A percentile compares a stretch with the other conserved stretches of the same genome.
Evolutionary conservation across 2,888 invertebrate species (phyloP).

Genomic region (Tyria jacobaeae): DNA sequence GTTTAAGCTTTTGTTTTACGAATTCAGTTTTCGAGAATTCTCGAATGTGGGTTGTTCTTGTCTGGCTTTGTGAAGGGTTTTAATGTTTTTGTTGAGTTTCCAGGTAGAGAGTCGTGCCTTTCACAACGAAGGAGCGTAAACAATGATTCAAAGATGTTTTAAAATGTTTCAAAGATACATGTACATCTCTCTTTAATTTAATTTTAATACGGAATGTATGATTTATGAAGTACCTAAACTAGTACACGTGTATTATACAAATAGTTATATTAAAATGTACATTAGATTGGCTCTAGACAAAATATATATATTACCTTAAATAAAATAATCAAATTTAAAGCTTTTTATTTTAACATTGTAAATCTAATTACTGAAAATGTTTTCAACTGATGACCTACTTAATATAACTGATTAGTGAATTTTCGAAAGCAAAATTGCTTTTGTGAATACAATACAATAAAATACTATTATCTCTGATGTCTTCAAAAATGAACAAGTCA

Average conservation of each 20-base stretch:
- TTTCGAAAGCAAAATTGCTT: conserved; percentile 1
- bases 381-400: background rate
- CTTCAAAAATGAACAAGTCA: conserved; percentile 9
- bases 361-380: background rate
- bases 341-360: background rate
- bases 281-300: background rate
- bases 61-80: conserved; percentile 13
- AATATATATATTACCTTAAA: too few species aligned
- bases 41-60: conserved; percentile 33
- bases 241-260: background rate
- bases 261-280: too few species aligned
- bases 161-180: too few species aligned
- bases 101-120: background rate
- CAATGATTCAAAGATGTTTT: background rate
- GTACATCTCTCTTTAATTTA: background rate
- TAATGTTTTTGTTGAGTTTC: conserved; percentile 3
- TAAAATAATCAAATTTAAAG: background rate
- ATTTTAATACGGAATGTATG: background rate
- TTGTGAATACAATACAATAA: conserved; percentile 1
- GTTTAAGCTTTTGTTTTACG: conserved; percentile 42
- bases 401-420: background rate
- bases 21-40: conserved; percentile 39
- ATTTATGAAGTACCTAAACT: background rate
- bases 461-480: background rate
- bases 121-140: background rate